These are phyloP conservation scores for Pristionchus exspectatus DNA, from an alignment of 2,888 invertebrate genomes.

Conservation along the genomic window DNA sequence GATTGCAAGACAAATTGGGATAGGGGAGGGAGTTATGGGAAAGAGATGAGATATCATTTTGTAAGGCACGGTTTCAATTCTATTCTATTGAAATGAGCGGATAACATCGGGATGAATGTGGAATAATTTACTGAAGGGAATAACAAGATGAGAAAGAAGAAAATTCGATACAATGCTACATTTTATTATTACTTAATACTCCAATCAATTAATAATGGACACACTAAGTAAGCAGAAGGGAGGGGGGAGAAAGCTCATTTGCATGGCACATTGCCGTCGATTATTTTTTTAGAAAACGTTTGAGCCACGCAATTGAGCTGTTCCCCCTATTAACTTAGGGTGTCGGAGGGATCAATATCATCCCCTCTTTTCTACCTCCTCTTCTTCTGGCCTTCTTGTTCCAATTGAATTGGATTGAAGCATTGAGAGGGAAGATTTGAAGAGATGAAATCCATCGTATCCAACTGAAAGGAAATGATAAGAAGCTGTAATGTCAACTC, in stretches of 20 bases:
- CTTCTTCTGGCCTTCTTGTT: conserved; percentile 74
- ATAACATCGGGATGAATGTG: conserved; percentile 39
- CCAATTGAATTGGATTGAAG: conserved; percentile 83
- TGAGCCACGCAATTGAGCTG: no score
- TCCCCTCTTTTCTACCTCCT: conserved; percentile 3
- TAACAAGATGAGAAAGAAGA: neutral
- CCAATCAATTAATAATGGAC: no score
- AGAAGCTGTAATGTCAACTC: neutral
- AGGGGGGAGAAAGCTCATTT: no score
- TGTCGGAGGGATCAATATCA: neutral
- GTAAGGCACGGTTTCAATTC: conserved; percentile 23
- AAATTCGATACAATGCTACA: conserved; percentile 16
- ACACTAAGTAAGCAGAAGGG: no score
- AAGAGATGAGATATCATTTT: neutral
- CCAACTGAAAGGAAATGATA: conserved; percentile 83
- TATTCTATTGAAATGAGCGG: neutral
- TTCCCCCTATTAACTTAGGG: no score
- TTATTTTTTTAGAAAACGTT: no score
- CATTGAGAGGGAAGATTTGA: conserved; percentile 88
- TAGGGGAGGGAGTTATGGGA: neutral
- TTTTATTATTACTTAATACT: neutral
- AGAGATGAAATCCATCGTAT: conserved; percentile 89
- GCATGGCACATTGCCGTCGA: no score
- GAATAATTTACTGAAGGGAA: conserved; percentile 14
- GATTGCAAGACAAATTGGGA: neutral